phyloP scores from a whole-genome alignment of 1,140 invertebrate species.

The Cydia strobilella region DNA sequence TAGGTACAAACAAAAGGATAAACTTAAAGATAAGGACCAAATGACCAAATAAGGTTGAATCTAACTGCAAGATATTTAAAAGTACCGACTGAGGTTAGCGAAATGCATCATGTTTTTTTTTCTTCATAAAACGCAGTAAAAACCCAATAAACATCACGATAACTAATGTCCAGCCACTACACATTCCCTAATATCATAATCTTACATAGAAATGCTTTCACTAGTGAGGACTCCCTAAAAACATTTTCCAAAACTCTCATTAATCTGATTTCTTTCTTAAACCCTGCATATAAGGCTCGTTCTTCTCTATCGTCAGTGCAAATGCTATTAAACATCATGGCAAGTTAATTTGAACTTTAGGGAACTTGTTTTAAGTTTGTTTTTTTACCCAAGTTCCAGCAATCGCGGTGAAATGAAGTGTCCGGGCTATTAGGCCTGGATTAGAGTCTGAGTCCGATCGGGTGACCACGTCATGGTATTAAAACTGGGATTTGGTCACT shows the following conservation, averaged over 20 bases:
- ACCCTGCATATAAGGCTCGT: conserved; percentile 26
- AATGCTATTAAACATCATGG: background rate
- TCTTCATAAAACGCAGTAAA: conserved; percentile 5
- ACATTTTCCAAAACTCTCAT: conserved; percentile 47
- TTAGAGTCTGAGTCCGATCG: conserved; percentile 62
- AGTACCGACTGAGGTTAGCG: background rate
- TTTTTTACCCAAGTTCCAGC: conserved; percentile 13
- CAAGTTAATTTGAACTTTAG: background rate
- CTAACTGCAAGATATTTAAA: too few relatives aligned
- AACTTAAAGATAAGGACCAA: too few relatives aligned
- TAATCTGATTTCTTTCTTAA: conserved; percentile 40
- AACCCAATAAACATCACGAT: conserved; percentile 42
- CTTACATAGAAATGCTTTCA: conserved; percentile 77
- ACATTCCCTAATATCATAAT: conserved; percentile 72
- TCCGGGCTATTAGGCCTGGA: conserved; percentile 69
- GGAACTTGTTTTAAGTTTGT: background rate
- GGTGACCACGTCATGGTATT: conserved; percentile 70
- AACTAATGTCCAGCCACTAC: conserved; percentile 56
- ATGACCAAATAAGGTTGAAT: too few relatives aligned
- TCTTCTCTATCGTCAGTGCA: conserved; percentile 27
- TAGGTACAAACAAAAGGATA: too few relatives aligned
- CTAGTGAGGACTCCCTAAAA: conserved; percentile 61
- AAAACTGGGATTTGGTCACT: conserved; percentile 73
- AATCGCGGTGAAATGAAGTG: conserved; percentile 48
- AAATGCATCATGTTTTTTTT: background rate